Conservation (phyloP, 2,888 invertebrate genomes). For the Lottia scabra region DNA sequence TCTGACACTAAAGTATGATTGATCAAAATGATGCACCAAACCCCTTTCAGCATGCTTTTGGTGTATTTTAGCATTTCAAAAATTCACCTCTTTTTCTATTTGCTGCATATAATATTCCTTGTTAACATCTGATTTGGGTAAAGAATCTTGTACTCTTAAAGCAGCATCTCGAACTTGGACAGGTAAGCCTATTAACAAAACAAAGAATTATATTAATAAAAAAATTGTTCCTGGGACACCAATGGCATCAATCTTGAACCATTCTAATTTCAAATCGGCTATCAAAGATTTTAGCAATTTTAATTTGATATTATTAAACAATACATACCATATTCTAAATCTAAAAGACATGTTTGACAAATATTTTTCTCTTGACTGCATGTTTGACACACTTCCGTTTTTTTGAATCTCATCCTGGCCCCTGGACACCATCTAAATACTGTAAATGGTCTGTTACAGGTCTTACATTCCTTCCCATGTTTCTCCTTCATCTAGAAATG, state of each 20-base stretch:
- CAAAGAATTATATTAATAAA: no score
- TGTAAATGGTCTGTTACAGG: slow-evolving; percentile 93
- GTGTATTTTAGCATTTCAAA: no score
- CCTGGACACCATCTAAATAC: slow-evolving; percentile 98
- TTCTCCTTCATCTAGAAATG: slow-evolving; percentile 87
- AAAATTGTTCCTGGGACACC: no score
- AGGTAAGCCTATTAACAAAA: slow-evolving; percentile 70
- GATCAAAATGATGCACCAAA: no score
- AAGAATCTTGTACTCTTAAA: slow-evolving; percentile 85
- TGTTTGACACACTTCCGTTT: slow-evolving; percentile 96
- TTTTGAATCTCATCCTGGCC: slow-evolving; percentile 94
- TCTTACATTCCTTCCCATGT: slow-evolving; percentile 96
- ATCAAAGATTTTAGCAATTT: no score
- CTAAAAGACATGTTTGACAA: slow-evolving; percentile 94
- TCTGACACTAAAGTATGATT: no score
- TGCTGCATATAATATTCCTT: slow-evolving; percentile 95
- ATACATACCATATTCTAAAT: slow-evolving; percentile 85
- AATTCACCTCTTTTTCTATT: slow-evolving; percentile 81
- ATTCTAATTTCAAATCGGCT: no score
- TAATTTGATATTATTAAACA: no score
- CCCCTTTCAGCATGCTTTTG: no score
- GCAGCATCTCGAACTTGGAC: slow-evolving; percentile 88
- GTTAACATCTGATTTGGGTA: slow-evolving; percentile 94
- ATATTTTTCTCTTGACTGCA: slow-evolving; percentile 95
- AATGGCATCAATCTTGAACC: no score